These are phyloP conservation scores for Oryzias sinensis DNA, from an alignment of 2,797 vertebrate genomes.

Conservation along the genomic window DNA sequence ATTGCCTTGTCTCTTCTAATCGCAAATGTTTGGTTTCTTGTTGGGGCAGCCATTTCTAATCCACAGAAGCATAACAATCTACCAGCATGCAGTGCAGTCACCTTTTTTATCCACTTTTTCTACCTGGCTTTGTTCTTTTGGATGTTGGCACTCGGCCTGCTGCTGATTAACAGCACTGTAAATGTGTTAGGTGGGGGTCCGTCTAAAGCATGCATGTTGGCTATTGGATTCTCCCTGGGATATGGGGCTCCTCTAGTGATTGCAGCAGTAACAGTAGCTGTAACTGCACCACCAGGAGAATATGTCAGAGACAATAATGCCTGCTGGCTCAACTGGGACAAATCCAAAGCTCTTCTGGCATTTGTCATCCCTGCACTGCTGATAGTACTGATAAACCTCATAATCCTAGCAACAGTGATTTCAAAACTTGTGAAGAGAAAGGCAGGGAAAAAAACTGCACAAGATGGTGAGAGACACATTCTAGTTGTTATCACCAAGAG, in stretches of 20 bases:
- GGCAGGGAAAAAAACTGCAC: too few relatives aligned
- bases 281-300: background rate
- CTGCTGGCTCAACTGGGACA: constrained; percentile 87
- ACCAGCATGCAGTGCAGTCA: constrained; percentile 74
- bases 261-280: background rate
- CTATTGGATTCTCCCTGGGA: too few relatives aligned
- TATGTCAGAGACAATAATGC: constrained; percentile 58
- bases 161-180: constrained; percentile 81
- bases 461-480: too few relatives aligned
- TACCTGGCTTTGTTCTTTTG: too few relatives aligned
- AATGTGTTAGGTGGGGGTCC: background rate
- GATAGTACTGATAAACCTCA: constrained; percentile 51
- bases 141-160: constrained; percentile 79
- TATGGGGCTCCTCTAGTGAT: too few relatives aligned
- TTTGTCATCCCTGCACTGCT: constrained; percentile 84
- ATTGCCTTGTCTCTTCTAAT: constrained; percentile 85
- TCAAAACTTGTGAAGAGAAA: too few relatives aligned
- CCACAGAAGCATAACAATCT: constrained; percentile 36
- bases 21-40: constrained; percentile 87
- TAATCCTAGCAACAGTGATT: too few relatives aligned
- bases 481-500: too few relatives aligned
- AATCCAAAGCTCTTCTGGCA: constrained; percentile 84
- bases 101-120: constrained; percentile 81
- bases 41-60: constrained; percentile 65
- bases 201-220: background rate